Evolutionary conservation across 2,888 invertebrate genomes (phyloP), one percentile per base, ranked within the genome.

Genomic region (Trilocha varians): DNA sequence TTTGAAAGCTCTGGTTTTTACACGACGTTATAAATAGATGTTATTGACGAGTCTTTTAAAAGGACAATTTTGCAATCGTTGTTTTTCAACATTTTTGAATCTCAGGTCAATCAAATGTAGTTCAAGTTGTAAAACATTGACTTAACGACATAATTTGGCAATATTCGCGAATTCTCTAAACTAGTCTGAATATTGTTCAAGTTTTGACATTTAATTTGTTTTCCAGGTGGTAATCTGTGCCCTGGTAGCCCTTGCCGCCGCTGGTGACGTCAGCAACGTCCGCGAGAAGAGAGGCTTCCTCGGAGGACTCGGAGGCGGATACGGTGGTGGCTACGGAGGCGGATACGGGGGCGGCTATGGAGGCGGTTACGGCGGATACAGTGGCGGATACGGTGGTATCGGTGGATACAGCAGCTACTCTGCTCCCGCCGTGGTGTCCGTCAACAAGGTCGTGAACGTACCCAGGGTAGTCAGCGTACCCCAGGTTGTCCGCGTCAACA

Each of bases 391-490:
- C 36, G 49, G 49, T 32, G 45, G 40, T 43, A 35, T 41, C 25
- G 41, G 46, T 13, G 43, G 16, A 34, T 34, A 18, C 32, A 33
- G 35, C 14, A 41, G 44, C 13, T 47, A 39, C 15, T 33, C 36
- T 1, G 45, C 17, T 13, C 34, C 36, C 15, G 49, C 55, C 45
- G 49, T 70, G 8, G 47, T 72, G 33, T 43, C 63, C 42, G 65
- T 69, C 35, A 65, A 70, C 45, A 71, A 66, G 46, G 63, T 73
- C 1, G 66, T 74, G 38, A 61, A 58, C 48, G 61, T 67, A 1
- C 57, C 55, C 16, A 60, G 55, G 43, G 61, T 65, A 15, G 59
- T 68, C 32, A 52, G 55, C 32, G 64, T 62, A 16, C 70, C 73
- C 8, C 62, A 68, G 44, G 62, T 68, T 8, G 57, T 71, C 33